Conservation (phyloP, 2,888 invertebrate species). For the Lochmaea capreae region DNA sequence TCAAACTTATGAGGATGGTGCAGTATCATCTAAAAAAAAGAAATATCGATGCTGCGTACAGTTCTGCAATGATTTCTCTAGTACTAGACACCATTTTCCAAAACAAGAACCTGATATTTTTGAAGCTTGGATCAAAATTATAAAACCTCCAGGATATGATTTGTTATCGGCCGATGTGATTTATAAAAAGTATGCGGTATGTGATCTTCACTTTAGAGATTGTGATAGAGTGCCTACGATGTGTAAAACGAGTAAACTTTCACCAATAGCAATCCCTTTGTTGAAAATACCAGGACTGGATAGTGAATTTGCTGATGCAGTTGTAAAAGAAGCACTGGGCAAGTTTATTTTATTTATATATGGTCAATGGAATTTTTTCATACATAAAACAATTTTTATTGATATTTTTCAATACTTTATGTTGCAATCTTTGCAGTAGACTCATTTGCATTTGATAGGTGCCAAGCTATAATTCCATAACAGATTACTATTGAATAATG, state of each 20-base stretch:
- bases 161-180: background rate
- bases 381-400: no score
- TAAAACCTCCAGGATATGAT: background rate
- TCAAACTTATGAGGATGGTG: background rate
- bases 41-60: background rate
- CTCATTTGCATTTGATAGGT: no score
- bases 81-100: slow-evolving; percentile 1
- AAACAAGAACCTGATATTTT: background rate
- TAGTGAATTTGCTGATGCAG: background rate
- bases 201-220: background rate
- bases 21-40: background rate
- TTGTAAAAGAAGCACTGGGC: background rate
- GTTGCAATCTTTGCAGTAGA: no score
- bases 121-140: background rate
- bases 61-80: background rate
- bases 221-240: background rate
- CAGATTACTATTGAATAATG: no score
- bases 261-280: background rate
- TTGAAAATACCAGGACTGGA: background rate
- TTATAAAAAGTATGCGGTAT: slow-evolving; percentile 4
- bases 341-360: background rate
- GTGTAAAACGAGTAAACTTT: background rate
- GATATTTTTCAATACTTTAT: no score
- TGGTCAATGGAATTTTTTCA: no score
- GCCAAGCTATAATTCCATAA: no score